A percentile compares a stretch with the other conserved stretches of the same genome.
These are phyloP conservation scores for Ladona fulva DNA, from an alignment of 1,140 invertebrate species.

Conservation along the genomic window DNA sequence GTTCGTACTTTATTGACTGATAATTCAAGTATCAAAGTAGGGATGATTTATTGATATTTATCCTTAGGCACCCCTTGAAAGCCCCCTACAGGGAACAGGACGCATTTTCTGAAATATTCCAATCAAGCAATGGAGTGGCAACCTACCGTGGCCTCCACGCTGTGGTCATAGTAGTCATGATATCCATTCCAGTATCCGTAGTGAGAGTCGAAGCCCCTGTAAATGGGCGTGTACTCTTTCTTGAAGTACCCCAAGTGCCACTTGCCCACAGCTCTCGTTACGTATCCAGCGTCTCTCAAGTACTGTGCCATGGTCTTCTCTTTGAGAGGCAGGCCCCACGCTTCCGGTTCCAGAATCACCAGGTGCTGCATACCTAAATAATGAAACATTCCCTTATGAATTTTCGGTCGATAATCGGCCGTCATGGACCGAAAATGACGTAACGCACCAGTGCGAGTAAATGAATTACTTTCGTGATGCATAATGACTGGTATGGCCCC, in stretches of 20 bases:
- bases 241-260: conserved; percentile 74
- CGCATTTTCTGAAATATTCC: too few relatives aligned
- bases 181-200: conserved; percentile 76
- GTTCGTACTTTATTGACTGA: too few relatives aligned
- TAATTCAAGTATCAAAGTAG: too few relatives aligned
- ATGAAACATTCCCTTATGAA: conserved; percentile 15
- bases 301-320: conserved; percentile 66
- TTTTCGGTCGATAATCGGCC: too few relatives aligned
- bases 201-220: conserved; percentile 74
- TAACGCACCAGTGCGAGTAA: too few relatives aligned
- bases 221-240: conserved; percentile 64
- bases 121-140: too few relatives aligned
- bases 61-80: too few relatives aligned
- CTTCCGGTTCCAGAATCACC: conserved; percentile 61
- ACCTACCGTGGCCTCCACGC: conserved; percentile 44
- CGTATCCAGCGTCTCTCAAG: conserved; percentile 65
- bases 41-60: too few relatives aligned
- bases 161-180: conserved; percentile 75
- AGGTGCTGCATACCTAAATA: conserved; percentile 68
- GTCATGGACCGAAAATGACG: too few relatives aligned
- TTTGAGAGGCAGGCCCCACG: conserved; percentile 59
- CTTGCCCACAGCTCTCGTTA: conserved; percentile 80
- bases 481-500: too few relatives aligned
- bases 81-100: too few relatives aligned
- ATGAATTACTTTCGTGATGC: too few relatives aligned